phyloP scores from a whole-genome alignment of 2,888 invertebrate species.

The Chrysodeixis includens region DNA sequence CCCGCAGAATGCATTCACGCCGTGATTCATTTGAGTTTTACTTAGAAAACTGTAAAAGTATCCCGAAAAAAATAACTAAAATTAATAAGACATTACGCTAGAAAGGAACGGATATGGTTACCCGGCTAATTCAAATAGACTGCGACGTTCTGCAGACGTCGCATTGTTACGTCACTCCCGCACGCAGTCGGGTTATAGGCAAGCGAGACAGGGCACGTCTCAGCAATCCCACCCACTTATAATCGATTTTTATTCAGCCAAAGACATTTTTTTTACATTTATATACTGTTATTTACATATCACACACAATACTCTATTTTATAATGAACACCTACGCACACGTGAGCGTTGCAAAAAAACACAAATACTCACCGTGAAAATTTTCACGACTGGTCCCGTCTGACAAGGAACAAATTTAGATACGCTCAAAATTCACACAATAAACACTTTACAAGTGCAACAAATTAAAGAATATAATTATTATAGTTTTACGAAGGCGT shows the following conservation, averaged over 20 bases:
- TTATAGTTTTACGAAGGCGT: constrained; percentile 69
- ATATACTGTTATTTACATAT: constrained; percentile 60
- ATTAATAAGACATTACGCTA: constrained; percentile 67
- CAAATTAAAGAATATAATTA: constrained; percentile 72
- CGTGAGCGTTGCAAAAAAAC: constrained; percentile 62
- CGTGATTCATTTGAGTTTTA: constrained; percentile 60
- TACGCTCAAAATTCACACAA: constrained; percentile 82
- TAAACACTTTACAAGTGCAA: constrained; percentile 77
- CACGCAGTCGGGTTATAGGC: constrained; percentile 78
- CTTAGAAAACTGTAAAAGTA: constrained; percentile 71
- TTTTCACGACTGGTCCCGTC: constrained; percentile 75
- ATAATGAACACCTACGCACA: constrained; percentile 56
- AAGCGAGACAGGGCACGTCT: constrained; percentile 56
- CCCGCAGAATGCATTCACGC: constrained; percentile 28
- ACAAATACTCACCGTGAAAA: constrained; percentile 83
- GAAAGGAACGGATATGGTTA: constrained; percentile 73
- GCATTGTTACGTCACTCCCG: constrained; percentile 77
- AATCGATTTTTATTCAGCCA: constrained; percentile 86
- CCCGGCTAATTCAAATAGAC: constrained; percentile 69
- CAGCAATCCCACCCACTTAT: constrained; percentile 85
- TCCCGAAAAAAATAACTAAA: constrained; percentile 65
- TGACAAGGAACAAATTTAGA: constrained; percentile 86
- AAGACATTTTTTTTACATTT: constrained; percentile 59
- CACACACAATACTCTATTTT: constrained; percentile 53
- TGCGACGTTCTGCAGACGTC: constrained; percentile 61